Conservation (phyloP, 2,888 invertebrate species). For the Machimus atricapillus region DNA sequence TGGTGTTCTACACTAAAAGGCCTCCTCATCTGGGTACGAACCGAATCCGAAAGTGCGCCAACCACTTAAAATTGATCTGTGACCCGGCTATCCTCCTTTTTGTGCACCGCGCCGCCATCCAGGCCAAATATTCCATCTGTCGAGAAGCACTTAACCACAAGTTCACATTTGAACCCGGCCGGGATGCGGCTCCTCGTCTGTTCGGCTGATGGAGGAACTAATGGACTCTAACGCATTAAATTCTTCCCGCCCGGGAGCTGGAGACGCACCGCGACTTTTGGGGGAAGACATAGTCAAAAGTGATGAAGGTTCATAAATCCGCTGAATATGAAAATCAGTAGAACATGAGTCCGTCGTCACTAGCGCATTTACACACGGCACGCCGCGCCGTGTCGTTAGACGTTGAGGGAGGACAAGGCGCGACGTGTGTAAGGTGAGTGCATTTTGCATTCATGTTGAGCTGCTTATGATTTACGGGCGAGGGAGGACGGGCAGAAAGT, state of each 20-base stretch:
- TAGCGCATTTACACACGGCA: neutral
- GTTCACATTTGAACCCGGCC: conserved; percentile 33
- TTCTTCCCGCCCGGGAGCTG: neutral
- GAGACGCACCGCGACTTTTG: neutral
- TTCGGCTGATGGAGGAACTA: conserved; percentile 30
- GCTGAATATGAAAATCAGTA: conserved; percentile 20
- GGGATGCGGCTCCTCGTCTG: conserved; percentile 14
- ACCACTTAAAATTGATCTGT: conserved; percentile 38
- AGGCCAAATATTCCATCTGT: conserved; percentile 31
- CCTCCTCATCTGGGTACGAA: conserved; percentile 14
- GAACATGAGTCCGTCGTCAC: conserved; percentile 9
- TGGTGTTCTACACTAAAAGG: conserved; percentile 35
- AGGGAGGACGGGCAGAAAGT: neutral
- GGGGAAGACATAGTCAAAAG: conserved; percentile 25
- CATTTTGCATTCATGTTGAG: neutral
- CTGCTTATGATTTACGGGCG: neutral
- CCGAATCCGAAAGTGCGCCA: conserved; percentile 32
- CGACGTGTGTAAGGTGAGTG: neutral
- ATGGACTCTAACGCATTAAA: conserved; percentile 35
- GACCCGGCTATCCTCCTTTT: conserved; percentile 23
- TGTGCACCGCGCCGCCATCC: conserved; percentile 4
- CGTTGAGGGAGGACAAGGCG: neutral
- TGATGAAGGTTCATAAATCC: conserved; percentile 30
- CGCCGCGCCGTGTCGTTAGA: neutral
- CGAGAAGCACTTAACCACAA: conserved; percentile 38